phyloP scores from a whole-genome alignment of 2,113 vertebrate genomes.

The Bothrops jararaca region DNA sequence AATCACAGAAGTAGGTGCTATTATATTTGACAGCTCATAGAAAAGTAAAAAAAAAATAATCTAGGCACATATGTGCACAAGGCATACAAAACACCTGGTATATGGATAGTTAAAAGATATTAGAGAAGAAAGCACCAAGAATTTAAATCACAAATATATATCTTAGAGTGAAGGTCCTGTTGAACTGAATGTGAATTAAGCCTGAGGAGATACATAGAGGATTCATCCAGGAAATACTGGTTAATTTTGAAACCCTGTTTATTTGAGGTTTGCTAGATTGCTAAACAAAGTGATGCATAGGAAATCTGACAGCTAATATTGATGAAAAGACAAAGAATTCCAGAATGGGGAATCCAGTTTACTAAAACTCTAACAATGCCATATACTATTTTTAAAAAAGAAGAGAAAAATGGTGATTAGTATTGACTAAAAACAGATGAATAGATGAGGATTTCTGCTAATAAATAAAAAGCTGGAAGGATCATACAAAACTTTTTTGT shows the following conservation, averaged over 20 bases:
- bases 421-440: neutral
- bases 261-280: neutral
- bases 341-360: neutral
- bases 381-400: neutral
- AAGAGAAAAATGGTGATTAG: neutral
- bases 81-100: neutral
- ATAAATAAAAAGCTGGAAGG: neutral
- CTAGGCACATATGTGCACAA: neutral
- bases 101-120: neutral
- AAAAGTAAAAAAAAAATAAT: neutral
- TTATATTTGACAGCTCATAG: slow-evolving; percentile 4
- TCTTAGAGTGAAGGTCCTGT: neutral
- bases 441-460: neutral
- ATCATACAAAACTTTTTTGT: neutral
- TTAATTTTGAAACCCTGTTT: neutral
- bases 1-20: slow-evolving; percentile 9
- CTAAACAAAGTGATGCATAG: neutral
- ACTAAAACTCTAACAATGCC: neutral
- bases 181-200: neutral
- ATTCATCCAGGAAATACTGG: neutral
- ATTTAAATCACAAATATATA: neutral
- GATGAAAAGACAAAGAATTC: neutral
- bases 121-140: neutral
- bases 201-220: neutral
- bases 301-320: neutral